Conservation (phyloP, 2,888 invertebrate genomes). For the Ceriagrion tenellum region DNA sequence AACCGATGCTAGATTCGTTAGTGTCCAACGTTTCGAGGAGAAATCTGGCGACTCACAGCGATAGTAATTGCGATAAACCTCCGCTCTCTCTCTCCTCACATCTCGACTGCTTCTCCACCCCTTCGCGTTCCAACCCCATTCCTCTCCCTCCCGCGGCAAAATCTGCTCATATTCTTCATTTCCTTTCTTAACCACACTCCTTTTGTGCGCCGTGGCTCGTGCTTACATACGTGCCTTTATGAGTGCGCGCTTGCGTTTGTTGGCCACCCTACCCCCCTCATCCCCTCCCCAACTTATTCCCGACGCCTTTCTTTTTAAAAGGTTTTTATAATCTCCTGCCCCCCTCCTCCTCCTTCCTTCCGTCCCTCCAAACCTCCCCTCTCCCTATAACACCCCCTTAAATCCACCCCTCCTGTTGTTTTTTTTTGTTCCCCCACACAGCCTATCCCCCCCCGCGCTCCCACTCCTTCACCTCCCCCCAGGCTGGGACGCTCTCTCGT, state of each 20-base stretch:
- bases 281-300: conserved; percentile 5
- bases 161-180: conserved; percentile 8
- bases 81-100: background rate
- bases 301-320: conserved; percentile 32
- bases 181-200: conserved; percentile 14
- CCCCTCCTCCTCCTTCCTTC: background rate
- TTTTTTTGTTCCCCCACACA: background rate
- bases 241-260: background rate
- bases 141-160: background rate
- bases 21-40: no score
- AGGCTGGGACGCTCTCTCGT: background rate
- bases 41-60: no score
- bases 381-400: no score
- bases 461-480: background rate
- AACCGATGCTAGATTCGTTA: no score
- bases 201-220: conserved; percentile 23
- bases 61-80: background rate
- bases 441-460: no score
- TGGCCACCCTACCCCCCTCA: background rate
- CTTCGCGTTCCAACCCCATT: background rate
- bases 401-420: no score
- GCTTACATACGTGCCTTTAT: background rate
- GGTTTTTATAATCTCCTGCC: background rate
- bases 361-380: background rate
- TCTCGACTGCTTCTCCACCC: background rate